Base-by-base conservation (phyloP, 2,888 invertebrate genomes). In the Aethes cnicana region DNA sequence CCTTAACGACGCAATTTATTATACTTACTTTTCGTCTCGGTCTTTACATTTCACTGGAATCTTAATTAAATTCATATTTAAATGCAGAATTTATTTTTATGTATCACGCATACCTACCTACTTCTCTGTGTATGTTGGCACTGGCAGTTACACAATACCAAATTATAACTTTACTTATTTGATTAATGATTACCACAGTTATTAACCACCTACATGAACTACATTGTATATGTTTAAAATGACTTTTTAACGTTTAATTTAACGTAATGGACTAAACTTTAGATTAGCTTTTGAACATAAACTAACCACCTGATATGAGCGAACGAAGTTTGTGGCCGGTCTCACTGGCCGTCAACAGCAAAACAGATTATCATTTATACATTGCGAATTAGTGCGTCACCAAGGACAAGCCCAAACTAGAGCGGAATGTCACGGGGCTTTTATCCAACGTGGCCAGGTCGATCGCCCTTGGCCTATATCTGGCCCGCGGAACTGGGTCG, bases 391-490 rank as follows among this genome's bases (percentile, higher is more conserved):
- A 33, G 11, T 16, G 5, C 5, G 21, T 4, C 7, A 36, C 11
- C 37, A 44, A 44, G 50, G 44, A 52, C 50, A 32, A 52, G 30
- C 20, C 30, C 25, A 9, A 52, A 52, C 25, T 52, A 39, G 50
- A 44, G 44, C 50, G n/a, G 33, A 44, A 52, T 52, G 44, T 44
- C 44, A 52, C 50, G 50, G 25, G 37, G 20, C 41, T 39, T 52
- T 44, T 44, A 59, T 66, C 66, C 65, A 63, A 66, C 68, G 63
- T 63, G 73, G 72, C 56, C 55, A 57, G 66, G 56, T 68, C 67
- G 62, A 68, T 62, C 66, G 72, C 58, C 84, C 84, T 81, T 84
- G 84, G 65, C 79, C 81, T 59, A 77, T 76, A 70, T 81, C 66
- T 59, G 54, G 47, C 41, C 43, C 44, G 47, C 56, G 32, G 32